Evolutionary conservation across 2,888 invertebrate species (phyloP), one percentile per base, ranked within the genome.

Genomic region (Hipparchia semele): DNA sequence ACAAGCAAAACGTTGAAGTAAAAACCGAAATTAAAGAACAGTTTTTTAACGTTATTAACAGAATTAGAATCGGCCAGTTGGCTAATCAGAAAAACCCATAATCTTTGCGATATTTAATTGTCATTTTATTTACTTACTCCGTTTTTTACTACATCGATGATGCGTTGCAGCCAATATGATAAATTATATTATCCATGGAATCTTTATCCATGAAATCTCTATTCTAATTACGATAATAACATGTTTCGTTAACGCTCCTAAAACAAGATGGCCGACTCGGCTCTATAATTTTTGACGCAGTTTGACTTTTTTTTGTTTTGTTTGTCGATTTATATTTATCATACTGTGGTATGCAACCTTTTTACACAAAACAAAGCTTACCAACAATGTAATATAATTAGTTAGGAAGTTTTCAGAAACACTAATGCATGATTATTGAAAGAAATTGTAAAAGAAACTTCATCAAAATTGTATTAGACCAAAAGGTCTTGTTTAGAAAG

Each of bases 101-200:
- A 9, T 58, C 13, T 58, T 23, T 8, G 8, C 23, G 9, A 9
- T 8, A 33, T 8, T 6, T 59, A 51, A 46, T 45, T 56, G 9
- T 54, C 46, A 39, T 39, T 33, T n/a, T 51, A 46, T 64, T 56
- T 39, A 62, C 9, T 10, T 39, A 39, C 33, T 7, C n/a, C 46
- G 68, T 69, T 73, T 69, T 65, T 66, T 53, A 39, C 69, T 66
- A 51, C 72, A 64, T 69, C 69, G 45, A 60, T 49, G 4, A 9
- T 49, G 1, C 6, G 12, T 46, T 68, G 59, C 49, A 59, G 46
- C 53, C 67, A 70, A 59, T 74, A 72, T 69, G 72, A 60, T 72
- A 72, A 74, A 71, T 51, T 2, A 46, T 10, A n/a, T 54, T 56
- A 56, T 56, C 13, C 3, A 9, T 56, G 13, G 13, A 56, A 7